Percentiles rank a stretch among this genome's conserved stretches.
Evolutionary conservation across 1,140 invertebrate genomes (phyloP).

Genomic region (Drosophila jambulina): DNA sequence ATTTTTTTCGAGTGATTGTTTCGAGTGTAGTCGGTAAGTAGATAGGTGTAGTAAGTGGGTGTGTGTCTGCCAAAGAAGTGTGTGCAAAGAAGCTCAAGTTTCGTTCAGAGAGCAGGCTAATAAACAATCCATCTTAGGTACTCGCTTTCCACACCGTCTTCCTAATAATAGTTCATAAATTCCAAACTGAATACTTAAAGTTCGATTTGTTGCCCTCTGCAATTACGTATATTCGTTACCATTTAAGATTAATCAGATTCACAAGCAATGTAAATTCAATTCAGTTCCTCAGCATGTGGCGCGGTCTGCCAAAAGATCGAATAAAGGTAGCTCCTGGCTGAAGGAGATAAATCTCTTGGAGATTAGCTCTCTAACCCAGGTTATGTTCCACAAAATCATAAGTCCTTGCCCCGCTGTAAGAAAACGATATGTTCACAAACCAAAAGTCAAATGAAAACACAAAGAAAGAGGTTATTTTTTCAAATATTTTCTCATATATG

Average conservation of each 20-base stretch:
- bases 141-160: slow-evolving; percentile 36
- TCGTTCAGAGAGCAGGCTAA: slow-evolving; percentile 51
- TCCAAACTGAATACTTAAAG: slow-evolving; percentile 69
- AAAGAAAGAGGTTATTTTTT: slow-evolving; percentile 55
- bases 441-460: slow-evolving; percentile 68
- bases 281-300: slow-evolving; percentile 66
- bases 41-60: slow-evolving; percentile 20
- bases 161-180: slow-evolving; percentile 35
- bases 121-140: slow-evolving; percentile 53
- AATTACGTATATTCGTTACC: slow-evolving; percentile 79
- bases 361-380: neutral
- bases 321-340: neutral
- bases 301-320: slow-evolving; percentile 19
- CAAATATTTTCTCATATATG: slow-evolving; percentile 73
- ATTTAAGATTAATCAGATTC: slow-evolving; percentile 59
- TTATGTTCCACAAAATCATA: neutral
- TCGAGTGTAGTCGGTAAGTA: slow-evolving; percentile 67
- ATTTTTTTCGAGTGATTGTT: slow-evolving; percentile 77
- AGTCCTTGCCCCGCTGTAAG: slow-evolving; percentile 35
- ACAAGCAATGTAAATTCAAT: slow-evolving; percentile 75
- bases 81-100: slow-evolving; percentile 69
- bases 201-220: slow-evolving; percentile 77
- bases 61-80: slow-evolving; percentile 52
- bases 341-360: slow-evolving; percentile 18
- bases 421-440: slow-evolving; percentile 25